Evolutionary conservation across 2,113 vertebrate genomes (phyloP), one percentile per base, ranked within the genome.

Genomic region (Oreamnos americanus): DNA sequence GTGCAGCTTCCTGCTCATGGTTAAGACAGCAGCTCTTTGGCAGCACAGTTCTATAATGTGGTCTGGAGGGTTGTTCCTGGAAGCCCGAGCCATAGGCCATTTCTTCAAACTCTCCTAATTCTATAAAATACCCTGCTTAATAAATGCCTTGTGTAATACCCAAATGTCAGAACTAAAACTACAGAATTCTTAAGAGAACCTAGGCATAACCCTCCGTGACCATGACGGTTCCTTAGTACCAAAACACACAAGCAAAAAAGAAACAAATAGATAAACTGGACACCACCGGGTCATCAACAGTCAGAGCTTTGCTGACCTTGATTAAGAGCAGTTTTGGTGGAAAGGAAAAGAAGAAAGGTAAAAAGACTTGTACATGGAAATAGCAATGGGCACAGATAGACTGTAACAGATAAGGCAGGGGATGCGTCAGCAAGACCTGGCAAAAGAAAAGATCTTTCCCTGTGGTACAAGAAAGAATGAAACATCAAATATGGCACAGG

Each of bases 131-230:
- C 15, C 51, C 36, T 3, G 7, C 45, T 84, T 92, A 33, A 86
- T 64, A 79, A 51, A 92, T 13, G 26, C 71, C 7, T 76, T 67
- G 87, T 30, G n/a, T 6, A 51, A 51, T 21, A 28, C 15, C 23
- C 74, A 93, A 47, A 76, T 76, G 36, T 49, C 85, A 93, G 64
- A 93, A 93, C 64, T 76, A 86, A 93, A 93, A 86, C 51, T 76
- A 86, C 57, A 76, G 53, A 81, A 67, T 17, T 81, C 36, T 67
- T 81, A 33, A 71, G 33, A 47, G 49, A 87, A 87, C 1, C n/a
- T 47, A 17, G n/a, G 36, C 28, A 53, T 36, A 57, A 84, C 43
- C 87, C 23, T 92, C 45, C 6, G 9, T 79, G 23, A 64, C 82
- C 36, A 16, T 91, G 5, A 39, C 16, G 49, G 47, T 36, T 94